Base-by-base conservation (phyloP, 2,888 invertebrate genomes). In the Nomada flava region DNA sequence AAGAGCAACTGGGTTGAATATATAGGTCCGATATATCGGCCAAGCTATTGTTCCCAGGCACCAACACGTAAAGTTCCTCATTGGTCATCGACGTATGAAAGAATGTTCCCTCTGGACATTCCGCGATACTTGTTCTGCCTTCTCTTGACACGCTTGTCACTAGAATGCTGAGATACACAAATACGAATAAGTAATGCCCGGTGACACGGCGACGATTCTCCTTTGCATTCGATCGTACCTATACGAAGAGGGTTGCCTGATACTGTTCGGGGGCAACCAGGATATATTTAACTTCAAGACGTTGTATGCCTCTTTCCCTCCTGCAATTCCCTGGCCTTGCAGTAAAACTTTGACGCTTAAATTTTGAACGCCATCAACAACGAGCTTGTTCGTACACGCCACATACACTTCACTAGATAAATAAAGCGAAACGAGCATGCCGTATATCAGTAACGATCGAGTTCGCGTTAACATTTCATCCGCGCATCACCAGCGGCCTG, bases 1-100 rank as follows among this genome's bases (percentile, higher is more conserved):
- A 93, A 0, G 90, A 81, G 73, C 93, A 93, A 44, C 87, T 89
- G 2, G 90, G 91, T 79, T 81, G 86, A 47, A 93, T 85, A 59
- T 86, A 87, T 10, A 92, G 50, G 59, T 92, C 91, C 3, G 92
- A 88, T 36, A 90, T 84, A n/a, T 86, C 87, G 20, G 84, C 82
- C 3, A 85, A 73, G 65, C 88, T 87, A 53, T 86, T 75, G 74
- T 86, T 88, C 83, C 89, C 87, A 26, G 93, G 93, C 29, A 93
- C 53, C 26, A 91, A 42, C 18, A 89, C 87, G 23, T 84, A 81
- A 3, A 86, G 79, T 76, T 86, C 83, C 55, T 84, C 81, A n/a
- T 65, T 77, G 69, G 89, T 84, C 20, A 76, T 60, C 13, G 88
- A 88, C 3, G 84, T 90, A 26, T 92, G 86, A 71, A 90, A 90